Base-by-base conservation (phyloP, 2,888 invertebrate genomes). In the Herminia tarsipennalis region DNA sequence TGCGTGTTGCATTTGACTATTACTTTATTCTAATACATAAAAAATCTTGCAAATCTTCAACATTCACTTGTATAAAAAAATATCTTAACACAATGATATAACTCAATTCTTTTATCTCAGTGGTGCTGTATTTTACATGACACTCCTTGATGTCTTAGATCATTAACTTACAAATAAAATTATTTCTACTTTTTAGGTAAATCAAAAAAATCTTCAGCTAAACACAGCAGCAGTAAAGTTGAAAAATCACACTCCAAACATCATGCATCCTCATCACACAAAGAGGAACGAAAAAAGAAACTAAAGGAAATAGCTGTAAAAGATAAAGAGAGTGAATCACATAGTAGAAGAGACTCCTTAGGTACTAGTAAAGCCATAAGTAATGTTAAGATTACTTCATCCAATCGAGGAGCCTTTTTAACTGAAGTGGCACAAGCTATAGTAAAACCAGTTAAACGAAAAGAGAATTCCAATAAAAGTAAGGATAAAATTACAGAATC, bases 401-500 rank as follows among this genome's bases (percentile, higher is more conserved):
- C 85, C 18, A 93, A 93, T 57, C 87, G 94, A 18, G 93, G 93
- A 0, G 93, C 92, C 24, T 93, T 93, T 66, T 78, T 94, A 30
- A 84, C 83, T 12, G 83, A 88, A 64, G 42, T 64, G 25, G 64
- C 61, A 22, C 62, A 76, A 60, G 49, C 64, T 22, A 56, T 70
- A 46, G 71, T 76, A 1, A 78, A 80, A 60, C 75, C 81, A 41
- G 76, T 66, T 16, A 77, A 78, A 45, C 71, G 67, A 64, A 81
- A 76, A 48, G 59, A 66, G 34, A 67, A 63, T 42, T 6, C 47
- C 24, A 55, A 45, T 38, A 60, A 52, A 50, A 30, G 18, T 43
- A 67, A 52, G 30, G 47, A 54, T 18, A 63, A 56, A 48, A 32
- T 14, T 38, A 28, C 24, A 25, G 50, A 64, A 16, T 43, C 16